These are phyloP conservation scores for Cuniculus paca DNA, from an alignment of 2,797 vertebrate genomes.

Conservation along the genomic window DNA sequence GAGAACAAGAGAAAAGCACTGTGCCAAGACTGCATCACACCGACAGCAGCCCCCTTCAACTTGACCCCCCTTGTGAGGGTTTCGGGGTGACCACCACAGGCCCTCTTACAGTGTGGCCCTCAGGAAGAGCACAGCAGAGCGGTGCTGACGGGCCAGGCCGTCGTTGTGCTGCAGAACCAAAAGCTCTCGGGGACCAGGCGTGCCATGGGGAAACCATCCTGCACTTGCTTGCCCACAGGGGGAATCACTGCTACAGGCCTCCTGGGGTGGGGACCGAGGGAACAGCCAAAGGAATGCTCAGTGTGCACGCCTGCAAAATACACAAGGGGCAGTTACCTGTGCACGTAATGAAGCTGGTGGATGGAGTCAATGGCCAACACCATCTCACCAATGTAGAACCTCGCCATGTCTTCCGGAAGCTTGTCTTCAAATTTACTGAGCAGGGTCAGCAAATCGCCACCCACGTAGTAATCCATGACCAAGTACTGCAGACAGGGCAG, in stretches of 20 bases:
- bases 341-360: constrained; percentile 97
- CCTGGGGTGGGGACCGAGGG: background rate
- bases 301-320: accelerated
- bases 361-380: constrained; percentile 98
- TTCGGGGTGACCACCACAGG: background rate
- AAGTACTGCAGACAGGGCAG: constrained; percentile 90
- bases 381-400: constrained; percentile 98
- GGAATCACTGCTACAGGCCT: accelerated
- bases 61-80: too few relatives aligned
- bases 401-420: constrained; percentile 97
- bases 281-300: background rate
- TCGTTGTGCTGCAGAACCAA: too few relatives aligned
- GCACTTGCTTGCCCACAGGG: accelerated
- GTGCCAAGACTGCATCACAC: background rate
- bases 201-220: accelerated
- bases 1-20: background rate
- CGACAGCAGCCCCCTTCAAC: background rate
- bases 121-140: background rate
- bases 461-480: constrained; percentile 99
- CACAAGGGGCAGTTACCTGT: constrained; percentile 90
- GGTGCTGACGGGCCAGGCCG: background rate
- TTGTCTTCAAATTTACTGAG: constrained; percentile 99
- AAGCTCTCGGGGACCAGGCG: background rate
- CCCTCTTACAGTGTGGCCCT: accelerated
- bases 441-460: constrained; percentile 97